Base-by-base conservation (phyloP, 2,888 invertebrate genomes). In the Trilocha varians region DNA sequence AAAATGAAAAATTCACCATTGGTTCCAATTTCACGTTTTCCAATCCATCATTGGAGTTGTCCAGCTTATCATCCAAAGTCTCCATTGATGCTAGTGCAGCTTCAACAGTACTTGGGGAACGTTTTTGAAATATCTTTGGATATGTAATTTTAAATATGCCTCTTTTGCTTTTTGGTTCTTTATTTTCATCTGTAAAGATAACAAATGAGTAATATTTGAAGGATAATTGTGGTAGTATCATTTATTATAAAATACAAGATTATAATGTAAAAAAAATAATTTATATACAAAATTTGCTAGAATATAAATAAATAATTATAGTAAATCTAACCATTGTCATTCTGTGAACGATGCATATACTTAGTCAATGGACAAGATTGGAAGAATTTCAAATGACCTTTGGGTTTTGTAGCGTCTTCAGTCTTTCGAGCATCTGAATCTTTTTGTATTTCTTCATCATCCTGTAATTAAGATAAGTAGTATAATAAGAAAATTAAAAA, bases 21-120 rank as follows among this genome's bases (percentile, higher is more conserved):
- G 80, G 70, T 53, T 91, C 91, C 45, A 91, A 70, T 65, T 92
- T 90, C 5, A 93, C 87, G 55, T 89, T 92, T 67, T 92, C 93
- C 84, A 93, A 87, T 17, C 92, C 93, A 63, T 92, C 92, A 59
- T 90, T 91, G 42, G 91, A 91, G 13, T 89, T 88, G 52, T 89
- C 89, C 41, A 89, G 87, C 52, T 91, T 90, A 55, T 94, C 94
- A 62, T 93, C 94, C 36, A 94, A 78, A 0, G 94, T 94, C 71
- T 94, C 94, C 88, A 92, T 91, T 5, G 94, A 94, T 1, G 94
- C 94, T 39, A 94, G 82, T 14, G 92, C 91, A 5, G 92, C 93
- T 52, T 90, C 90, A n/a, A 76, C 71, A 45, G 88, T 87, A 43
- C 86, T 88, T 38, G 84, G 73, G 43, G 88, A 87, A 33, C 61